phyloP scores from a whole-genome alignment of 2,888 invertebrate genomes.

The Leptura quadrifasciata region DNA sequence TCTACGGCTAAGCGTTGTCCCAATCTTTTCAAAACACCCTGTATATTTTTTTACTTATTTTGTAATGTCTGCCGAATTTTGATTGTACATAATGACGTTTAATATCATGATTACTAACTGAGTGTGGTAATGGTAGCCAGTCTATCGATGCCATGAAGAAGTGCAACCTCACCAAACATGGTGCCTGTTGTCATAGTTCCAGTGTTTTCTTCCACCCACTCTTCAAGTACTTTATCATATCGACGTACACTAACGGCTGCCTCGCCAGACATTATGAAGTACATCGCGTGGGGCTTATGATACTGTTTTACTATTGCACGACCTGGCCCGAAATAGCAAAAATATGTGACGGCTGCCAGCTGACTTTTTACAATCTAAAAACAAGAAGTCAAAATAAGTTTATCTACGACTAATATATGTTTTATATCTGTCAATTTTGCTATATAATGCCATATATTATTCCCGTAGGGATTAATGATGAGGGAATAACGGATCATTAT shows the following conservation, averaged over 20 bases:
- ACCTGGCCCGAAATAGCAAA: conserved; percentile 78
- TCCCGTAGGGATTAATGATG: too few species aligned
- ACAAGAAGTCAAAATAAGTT: conserved; percentile 3
- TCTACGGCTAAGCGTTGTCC: too few species aligned
- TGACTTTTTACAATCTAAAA: conserved; percentile 77
- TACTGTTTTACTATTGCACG: conserved; percentile 79
- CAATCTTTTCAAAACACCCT: too few species aligned
- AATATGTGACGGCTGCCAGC: conserved; percentile 79
- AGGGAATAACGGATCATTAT: too few species aligned
- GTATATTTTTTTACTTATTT: too few species aligned
- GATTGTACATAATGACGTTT: too few species aligned
- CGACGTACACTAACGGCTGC: conserved; percentile 75
- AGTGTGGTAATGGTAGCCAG: conserved; percentile 78
- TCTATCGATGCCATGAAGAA: conserved; percentile 78
- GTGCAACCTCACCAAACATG: conserved; percentile 81
- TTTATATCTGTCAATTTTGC: too few species aligned
- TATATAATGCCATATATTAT: too few species aligned
- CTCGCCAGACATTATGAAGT: conserved; percentile 77
- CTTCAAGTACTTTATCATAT: conserved; percentile 75
- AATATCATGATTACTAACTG: conserved; percentile 68
- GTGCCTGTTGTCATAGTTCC: conserved; percentile 77
- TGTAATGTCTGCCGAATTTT: too few species aligned
- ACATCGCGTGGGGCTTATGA: conserved; percentile 72
- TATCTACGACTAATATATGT: too few species aligned
- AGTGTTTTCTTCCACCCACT: conserved; percentile 74